Conservation (phyloP, 2,888 invertebrate genomes). For the Xestia rhomboidea region DNA sequence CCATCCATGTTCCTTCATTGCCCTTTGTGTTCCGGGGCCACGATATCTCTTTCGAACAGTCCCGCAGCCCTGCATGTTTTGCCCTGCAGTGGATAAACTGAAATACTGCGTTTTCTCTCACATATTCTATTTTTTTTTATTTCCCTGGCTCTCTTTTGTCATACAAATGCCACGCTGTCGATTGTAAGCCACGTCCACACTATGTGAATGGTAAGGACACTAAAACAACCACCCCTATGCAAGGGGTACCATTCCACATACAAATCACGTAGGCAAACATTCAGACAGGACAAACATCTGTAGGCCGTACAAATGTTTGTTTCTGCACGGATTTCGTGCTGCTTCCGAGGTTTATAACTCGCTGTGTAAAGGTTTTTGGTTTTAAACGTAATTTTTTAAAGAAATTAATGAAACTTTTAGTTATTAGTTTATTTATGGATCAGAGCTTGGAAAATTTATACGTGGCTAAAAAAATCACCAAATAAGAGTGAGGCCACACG, state of each 20-base stretch:
- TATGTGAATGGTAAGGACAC: slow-evolving; percentile 4
- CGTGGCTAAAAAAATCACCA: not conserved
- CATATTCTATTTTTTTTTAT: too few species aligned
- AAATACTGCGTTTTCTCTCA: too few species aligned
- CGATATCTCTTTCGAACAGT: too few species aligned
- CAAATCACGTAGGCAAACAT: slow-evolving; percentile 52
- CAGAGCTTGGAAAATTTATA: not conserved
- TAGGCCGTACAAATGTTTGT: slow-evolving; percentile 47
- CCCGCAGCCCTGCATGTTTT: too few species aligned
- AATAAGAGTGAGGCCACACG: too few species aligned
- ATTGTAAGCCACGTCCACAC: slow-evolving; percentile 6
- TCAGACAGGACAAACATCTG: slow-evolving; percentile 43
- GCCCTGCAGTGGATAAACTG: too few species aligned
- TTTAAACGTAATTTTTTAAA: not conserved
- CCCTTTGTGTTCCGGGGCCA: too few species aligned
- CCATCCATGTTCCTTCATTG: too few species aligned
- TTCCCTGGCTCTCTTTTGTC: not conserved
- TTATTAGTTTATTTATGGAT: not conserved
- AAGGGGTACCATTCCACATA: slow-evolving; percentile 30
- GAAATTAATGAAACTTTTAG: not conserved
- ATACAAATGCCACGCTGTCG: not conserved
- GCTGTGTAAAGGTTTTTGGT: not conserved
- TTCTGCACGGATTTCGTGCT: slow-evolving; percentile 33
- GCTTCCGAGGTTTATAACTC: not conserved
- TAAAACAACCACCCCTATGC: slow-evolving; percentile 20